Base-by-base conservation (phyloP, 2,113 vertebrate genomes). In the Opisthocomus hoazin region DNA sequence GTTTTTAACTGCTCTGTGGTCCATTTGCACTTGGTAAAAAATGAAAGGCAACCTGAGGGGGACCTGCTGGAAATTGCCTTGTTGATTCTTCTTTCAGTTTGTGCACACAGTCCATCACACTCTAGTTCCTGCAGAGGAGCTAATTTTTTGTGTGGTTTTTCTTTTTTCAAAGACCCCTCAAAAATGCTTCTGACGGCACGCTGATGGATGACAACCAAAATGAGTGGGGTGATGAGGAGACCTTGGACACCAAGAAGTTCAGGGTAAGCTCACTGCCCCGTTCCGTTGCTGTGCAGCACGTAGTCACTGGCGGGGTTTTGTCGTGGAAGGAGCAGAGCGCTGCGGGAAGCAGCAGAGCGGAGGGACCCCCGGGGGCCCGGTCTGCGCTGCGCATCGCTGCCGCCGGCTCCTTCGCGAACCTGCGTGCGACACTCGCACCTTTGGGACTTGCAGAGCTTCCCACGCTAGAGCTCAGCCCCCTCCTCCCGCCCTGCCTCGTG, bases 131-230 rank as follows among this genome's bases (percentile, higher is more conserved):
- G 32, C 83, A 46, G 66, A 39, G 65, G 58, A 79, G 45, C 11
- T 96, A 11, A 96, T 57, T 57, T 48, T 45, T 27, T 22, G 22
- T 36, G 2, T 54, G 36, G 11, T n/a, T 89, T 68, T 34, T 1
- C 65, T 34, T 1, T 64, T 39, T 87, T 87, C 97, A 53, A 97
- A 99, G 99, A 98, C 99, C 99, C 64, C 97, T 99, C 96, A 99
- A 99, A 97, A 99, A 99, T 87, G 96, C 97, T 65, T 99, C 99
- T 0, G 99, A 99, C 0, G 98, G 99, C 56, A 99, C 99, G 2
- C 97, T 99, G 84, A 99, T 99, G 99, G 99, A 99, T 12, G 99
- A 99, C 97, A 98, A 98, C 91, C 99, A 99, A 94, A 99, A 99
- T 3, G 99, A 99, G 68, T 99, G 99, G 99, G 99, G 98, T 9